A percentile compares a stretch with the other conserved stretches of the same genome.
These are phyloP conservation scores for Poecilia picta DNA, from an alignment of 2,797 vertebrate species.

Conservation along the genomic window DNA sequence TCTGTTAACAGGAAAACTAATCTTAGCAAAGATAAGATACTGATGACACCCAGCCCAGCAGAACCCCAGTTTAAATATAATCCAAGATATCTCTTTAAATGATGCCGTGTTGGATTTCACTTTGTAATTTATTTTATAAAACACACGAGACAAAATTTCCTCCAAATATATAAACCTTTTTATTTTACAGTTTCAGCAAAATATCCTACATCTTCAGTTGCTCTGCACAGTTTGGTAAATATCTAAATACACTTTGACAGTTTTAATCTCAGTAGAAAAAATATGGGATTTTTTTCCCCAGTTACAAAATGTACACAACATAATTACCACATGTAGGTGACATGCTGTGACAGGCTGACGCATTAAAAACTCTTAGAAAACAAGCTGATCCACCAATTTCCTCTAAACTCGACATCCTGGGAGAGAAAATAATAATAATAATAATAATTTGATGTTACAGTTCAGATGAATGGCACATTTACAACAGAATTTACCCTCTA, in stretches of 20 bases:
- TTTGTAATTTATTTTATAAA: neutral
- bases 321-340: neutral
- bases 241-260: conserved; percentile 81
- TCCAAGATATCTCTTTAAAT: neutral
- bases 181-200: conserved; percentile 81
- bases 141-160: conserved; percentile 23
- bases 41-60: neutral
- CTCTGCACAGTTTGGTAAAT: conserved; percentile 79
- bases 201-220: conserved; percentile 80
- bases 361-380: neutral
- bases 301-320: conserved; percentile 73
- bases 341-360: neutral
- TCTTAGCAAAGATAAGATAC: neutral
- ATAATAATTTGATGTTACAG: neutral
- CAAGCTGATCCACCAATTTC: neutral
- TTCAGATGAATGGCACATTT: neutral
- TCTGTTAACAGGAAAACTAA: neutral
- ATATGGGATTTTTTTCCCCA: conserved; percentile 59
- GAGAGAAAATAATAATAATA: neutral
- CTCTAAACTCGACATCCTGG: neutral
- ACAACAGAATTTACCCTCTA: neutral
- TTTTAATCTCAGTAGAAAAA: conserved; percentile 78
- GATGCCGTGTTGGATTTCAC: neutral
- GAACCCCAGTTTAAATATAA: neutral
- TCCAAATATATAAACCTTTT: conserved; percentile 83